Evolutionary conservation across 2,888 invertebrate species (phyloP).

Genomic region (Trachelus tabidus): DNA sequence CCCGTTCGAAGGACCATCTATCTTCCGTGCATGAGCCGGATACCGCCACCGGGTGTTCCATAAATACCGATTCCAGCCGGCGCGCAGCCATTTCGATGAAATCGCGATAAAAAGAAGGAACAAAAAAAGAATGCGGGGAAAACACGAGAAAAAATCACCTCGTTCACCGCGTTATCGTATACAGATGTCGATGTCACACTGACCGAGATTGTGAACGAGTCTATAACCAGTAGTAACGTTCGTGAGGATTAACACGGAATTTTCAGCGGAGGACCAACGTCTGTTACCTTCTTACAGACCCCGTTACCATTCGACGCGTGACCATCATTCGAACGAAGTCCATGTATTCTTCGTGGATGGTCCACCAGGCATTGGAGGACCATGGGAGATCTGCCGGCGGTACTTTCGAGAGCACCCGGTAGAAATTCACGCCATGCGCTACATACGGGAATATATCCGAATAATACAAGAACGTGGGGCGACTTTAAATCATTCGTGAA

Average conservation of each 20-base stretch:
- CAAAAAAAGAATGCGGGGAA: background rate
- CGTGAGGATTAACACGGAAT: slow-evolving; percentile 34
- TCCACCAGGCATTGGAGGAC: slow-evolving; percentile 8
- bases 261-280: slow-evolving; percentile 26
- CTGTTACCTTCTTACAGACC: slow-evolving; percentile 15
- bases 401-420: slow-evolving; percentile 31
- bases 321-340: slow-evolving; percentile 35
- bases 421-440: slow-evolving; percentile 33
- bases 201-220: slow-evolving; percentile 1
- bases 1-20: slow-evolving; percentile 29
- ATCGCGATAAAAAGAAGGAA: background rate
- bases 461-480: slow-evolving; percentile 35
- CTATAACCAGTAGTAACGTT: background rate
- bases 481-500: slow-evolving; percentile 36
- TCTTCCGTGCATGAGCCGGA: slow-evolving; percentile 11
- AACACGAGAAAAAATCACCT: background rate
- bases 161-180: background rate
- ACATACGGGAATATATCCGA: slow-evolving; percentile 33
- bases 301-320: slow-evolving; percentile 27
- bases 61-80: background rate
- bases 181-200: background rate
- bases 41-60: background rate
- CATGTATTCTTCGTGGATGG: slow-evolving; percentile 22
- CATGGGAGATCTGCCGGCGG: background rate
- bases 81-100: background rate